These are phyloP conservation scores for Amblyopsis hoosieri DNA, from an alignment of 2,797 vertebrate species.

Conservation along the genomic window DNA sequence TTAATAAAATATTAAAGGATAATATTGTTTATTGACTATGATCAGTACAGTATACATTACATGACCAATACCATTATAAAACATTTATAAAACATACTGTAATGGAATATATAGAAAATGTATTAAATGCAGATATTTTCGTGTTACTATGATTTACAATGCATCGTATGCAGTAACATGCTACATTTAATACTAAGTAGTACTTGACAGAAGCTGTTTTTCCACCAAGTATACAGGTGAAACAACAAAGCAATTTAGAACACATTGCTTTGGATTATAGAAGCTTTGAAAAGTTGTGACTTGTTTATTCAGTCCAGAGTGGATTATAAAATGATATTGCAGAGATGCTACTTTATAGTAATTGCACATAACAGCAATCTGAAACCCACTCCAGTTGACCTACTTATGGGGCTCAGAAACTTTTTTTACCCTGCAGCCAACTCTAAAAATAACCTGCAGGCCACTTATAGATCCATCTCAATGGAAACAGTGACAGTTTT, in stretches of 20 bases:
- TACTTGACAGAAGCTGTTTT: conserved; percentile 36
- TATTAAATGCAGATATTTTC: too few species aligned
- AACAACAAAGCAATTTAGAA: conserved; percentile 34
- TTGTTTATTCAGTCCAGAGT: conserved; percentile 58
- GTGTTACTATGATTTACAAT: not conserved
- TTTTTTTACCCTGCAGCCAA: conserved; percentile 77
- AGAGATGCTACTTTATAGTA: conserved; percentile 74
- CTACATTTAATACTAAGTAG: not conserved
- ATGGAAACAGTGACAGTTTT: conserved; percentile 76
- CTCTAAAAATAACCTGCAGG: conserved; percentile 81
- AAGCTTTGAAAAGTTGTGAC: conserved; percentile 44
- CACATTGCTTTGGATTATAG: conserved; percentile 56
- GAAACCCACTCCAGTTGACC: conserved; percentile 79
- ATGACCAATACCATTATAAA: too few species aligned
- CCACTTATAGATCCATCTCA: conserved; percentile 78
- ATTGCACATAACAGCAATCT: conserved; percentile 79
- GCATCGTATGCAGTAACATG: too few species aligned
- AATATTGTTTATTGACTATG: too few species aligned
- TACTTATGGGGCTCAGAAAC: conserved; percentile 80
- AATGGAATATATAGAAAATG: too few species aligned
- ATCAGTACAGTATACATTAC: too few species aligned
- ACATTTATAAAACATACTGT: too few species aligned
- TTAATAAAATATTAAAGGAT: too few species aligned
- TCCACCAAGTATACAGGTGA: conserved; percentile 22
- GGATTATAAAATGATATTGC: conserved; percentile 75